A percentile compares a stretch with the other conserved stretches of the same genome.
Evolutionary conservation across 2,888 invertebrate genomes (phyloP).

Genomic region (Acrobeloides nanus): DNA sequence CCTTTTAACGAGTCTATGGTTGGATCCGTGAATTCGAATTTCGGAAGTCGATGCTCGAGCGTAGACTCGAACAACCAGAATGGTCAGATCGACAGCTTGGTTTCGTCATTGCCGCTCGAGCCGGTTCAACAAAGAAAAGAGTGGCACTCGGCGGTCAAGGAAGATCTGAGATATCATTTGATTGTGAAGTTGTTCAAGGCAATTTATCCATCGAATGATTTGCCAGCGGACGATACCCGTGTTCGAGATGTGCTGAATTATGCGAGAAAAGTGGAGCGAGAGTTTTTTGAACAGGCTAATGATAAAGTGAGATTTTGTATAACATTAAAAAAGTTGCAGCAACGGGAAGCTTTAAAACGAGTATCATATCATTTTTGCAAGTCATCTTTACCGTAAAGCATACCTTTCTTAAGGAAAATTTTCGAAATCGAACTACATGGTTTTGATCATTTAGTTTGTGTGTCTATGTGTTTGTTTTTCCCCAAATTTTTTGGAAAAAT

Average conservation of each 20-base stretch:
- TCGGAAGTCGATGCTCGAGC: too few relatives aligned
- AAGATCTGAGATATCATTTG: slow-evolving; percentile 93
- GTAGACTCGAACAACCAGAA: too few relatives aligned
- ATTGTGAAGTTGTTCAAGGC: slow-evolving; percentile 99
- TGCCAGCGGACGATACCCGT: slow-evolving; percentile 84
- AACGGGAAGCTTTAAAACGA: too few relatives aligned
- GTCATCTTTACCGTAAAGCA: too few relatives aligned
- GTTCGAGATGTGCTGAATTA: slow-evolving; percentile 94
- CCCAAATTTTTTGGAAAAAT: too few relatives aligned
- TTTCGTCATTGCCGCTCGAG: slow-evolving; percentile 66
- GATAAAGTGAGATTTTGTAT: too few relatives aligned
- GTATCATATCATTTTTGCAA: too few relatives aligned
- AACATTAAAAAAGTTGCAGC: too few relatives aligned
- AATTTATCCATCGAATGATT: slow-evolving; percentile 96
- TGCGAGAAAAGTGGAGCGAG: slow-evolving; percentile 95
- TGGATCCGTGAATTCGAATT: slow-evolving; percentile 13
- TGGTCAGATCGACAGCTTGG: slow-evolving; percentile 7
- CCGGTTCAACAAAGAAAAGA: slow-evolving; percentile 56
- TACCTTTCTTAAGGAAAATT: too few relatives aligned
- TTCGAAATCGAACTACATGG: too few relatives aligned
- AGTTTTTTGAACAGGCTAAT: slow-evolving; percentile 76
- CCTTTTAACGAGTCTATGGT: slow-evolving; percentile 8
- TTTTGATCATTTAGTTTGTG: too few relatives aligned
- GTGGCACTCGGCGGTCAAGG: slow-evolving; percentile 69
- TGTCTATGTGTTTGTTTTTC: too few relatives aligned